Conservation (phyloP, 1,140 invertebrate species). For the Bombyx mandarina region DNA sequence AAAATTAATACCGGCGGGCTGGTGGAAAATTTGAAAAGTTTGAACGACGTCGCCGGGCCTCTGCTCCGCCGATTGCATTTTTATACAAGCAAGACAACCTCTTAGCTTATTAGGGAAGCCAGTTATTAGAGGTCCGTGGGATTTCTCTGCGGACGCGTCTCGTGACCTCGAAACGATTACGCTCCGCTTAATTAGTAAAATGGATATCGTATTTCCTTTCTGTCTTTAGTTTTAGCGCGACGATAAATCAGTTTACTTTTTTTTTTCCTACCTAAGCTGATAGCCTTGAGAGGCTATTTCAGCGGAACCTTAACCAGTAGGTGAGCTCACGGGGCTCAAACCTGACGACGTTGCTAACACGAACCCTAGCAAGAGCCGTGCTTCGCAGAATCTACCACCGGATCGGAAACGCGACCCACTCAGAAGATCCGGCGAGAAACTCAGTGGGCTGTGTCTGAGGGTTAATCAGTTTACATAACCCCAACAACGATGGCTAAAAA, state of each 20-base stretch:
- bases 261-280: too few species aligned
- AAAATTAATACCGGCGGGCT: slow-evolving; percentile 53
- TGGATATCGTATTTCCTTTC: slow-evolving; percentile 37
- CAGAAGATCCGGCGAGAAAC: too few species aligned
- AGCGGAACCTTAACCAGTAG: too few species aligned
- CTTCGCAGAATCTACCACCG: too few species aligned
- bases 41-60: slow-evolving; percentile 47
- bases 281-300: too few species aligned
- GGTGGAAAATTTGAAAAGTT: slow-evolving; percentile 68
- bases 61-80: slow-evolving; percentile 58
- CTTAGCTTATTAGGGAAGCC: slow-evolving; percentile 64
- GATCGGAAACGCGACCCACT: too few species aligned
- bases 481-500: slow-evolving; percentile 25
- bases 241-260: slow-evolving; percentile 36
- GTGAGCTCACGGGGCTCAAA: too few species aligned
- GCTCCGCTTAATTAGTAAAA: slow-evolving; percentile 60
- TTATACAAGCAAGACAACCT: slow-evolving; percentile 61
- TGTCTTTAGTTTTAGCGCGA: slow-evolving; percentile 35
- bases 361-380: too few species aligned
- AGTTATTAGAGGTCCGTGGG: slow-evolving; percentile 51
- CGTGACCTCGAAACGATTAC: slow-evolving; percentile 36
- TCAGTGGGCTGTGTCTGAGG: too few species aligned
- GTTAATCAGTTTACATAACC: slow-evolving; percentile 28
- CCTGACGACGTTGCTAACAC: too few species aligned
- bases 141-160: slow-evolving; percentile 39